Percentiles rank a stretch among this genome's conserved stretches.
phyloP scores from a whole-genome alignment of 2,113 vertebrate genomes.

The Mobula hypostoma region DNA sequence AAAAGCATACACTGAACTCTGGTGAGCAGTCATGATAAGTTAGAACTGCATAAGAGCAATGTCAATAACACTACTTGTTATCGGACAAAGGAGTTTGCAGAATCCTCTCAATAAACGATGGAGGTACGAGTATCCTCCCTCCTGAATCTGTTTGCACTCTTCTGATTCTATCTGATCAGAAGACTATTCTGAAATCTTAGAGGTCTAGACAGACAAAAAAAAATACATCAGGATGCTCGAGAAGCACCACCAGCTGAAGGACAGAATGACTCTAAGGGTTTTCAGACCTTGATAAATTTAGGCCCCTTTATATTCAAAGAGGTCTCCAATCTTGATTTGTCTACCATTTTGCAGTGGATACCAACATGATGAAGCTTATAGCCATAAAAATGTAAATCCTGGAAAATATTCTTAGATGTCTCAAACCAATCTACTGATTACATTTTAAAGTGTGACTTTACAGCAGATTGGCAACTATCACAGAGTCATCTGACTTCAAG shows the following conservation, averaged over 20 bases:
- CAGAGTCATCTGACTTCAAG: neutral
- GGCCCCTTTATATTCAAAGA: neutral
- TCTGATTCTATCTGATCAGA: neutral
- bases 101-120: neutral
- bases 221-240: neutral
- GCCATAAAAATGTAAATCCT: neutral
- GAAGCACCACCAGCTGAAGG: neutral
- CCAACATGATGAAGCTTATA: neutral
- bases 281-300: neutral
- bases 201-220: neutral
- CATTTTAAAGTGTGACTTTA: neutral
- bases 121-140: neutral
- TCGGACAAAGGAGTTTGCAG: neutral
- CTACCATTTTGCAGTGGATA: neutral
- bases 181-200: neutral
- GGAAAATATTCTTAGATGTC: neutral
- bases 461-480: neutral
- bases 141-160: neutral
- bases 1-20: no score
- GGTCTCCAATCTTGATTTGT: neutral
- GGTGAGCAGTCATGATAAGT: no score
- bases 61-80: no score
- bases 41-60: no score
- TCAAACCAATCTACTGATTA: neutral
- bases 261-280: neutral